Base-by-base conservation (phyloP, 2,888 invertebrate species). In the Actias luna region DNA sequence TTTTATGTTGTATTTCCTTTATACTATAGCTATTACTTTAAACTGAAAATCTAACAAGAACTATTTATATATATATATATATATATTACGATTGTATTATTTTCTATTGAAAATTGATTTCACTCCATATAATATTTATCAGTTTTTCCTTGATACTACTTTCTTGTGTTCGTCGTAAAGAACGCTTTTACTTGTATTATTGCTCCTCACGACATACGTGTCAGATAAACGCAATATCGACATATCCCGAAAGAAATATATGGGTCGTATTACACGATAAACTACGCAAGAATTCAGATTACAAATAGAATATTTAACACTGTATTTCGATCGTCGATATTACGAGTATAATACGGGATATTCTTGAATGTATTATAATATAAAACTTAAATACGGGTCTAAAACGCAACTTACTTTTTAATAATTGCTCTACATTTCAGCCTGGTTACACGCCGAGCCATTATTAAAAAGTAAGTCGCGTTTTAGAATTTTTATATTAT, bases 91-190 rank as follows among this genome's bases (percentile, higher is more conserved):
- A 18, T 42, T 42, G 42, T 42, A 42, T 42, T 42, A 42, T 18
- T 42, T 42, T 42, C 42, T 46, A 46, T 22, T 22, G 46, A 22
- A 46, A 22, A 46, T 46, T 46, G 46, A 46, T 46, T 46, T 46
- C 46, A 46, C 46, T 46, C 18, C 10, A 46, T 46, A 46, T 46
- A 22, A 10, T 46, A 18, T 46, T 46, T 2, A 2, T 46, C 22
- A 22, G 46, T 22, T 46, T 46, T 46, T 46, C 46, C 46, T 46
- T 46, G 46, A 22, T 46, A 18, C 46, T 18, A 8, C 1, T 18
- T 10, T 8, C 46, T 22, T 22, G 22, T 10, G 22, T 18, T 22
- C 12, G 22, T 22, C 22, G 46, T 46, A 46, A 46, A 46, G 1
- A 22, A 22, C 5, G 22, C 22, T 46, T 10, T 18, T 46, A 46